These are phyloP conservation scores for Platalea minor DNA, from an alignment of 2,797 vertebrate genomes.

Conservation along the genomic window DNA sequence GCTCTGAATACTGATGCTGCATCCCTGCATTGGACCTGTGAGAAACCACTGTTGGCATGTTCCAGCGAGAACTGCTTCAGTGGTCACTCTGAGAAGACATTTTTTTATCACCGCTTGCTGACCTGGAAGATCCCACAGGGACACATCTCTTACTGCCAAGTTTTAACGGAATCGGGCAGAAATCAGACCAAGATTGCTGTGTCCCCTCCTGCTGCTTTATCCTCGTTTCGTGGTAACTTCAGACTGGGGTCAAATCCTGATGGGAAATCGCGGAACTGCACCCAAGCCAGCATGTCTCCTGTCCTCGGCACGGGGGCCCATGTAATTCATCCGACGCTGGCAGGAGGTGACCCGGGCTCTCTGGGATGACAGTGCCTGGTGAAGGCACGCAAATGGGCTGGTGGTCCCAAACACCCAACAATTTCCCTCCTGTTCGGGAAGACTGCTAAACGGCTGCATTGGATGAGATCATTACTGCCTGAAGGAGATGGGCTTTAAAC, in stretches of 20 bases:
- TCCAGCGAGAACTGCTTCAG: not conserved
- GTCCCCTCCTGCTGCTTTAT: not conserved
- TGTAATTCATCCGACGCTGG: fast-evolving
- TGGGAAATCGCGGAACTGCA: not conserved
- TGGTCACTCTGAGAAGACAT: not conserved
- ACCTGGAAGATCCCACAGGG: not conserved
- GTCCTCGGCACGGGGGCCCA: not conserved
- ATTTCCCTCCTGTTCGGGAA: not conserved
- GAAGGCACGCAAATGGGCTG: not conserved
- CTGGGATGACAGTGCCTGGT: not conserved
- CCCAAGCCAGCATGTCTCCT: not conserved
- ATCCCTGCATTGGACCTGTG: not conserved
- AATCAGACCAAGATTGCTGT: not conserved
- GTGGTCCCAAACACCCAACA: not conserved
- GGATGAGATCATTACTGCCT: not conserved
- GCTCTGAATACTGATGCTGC: not conserved
- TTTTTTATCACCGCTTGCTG: not conserved
- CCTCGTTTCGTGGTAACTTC: not conserved
- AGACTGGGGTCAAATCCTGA: not conserved
- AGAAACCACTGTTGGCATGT: not conserved
- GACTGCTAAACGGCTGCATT: not conserved
- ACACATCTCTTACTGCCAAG: not conserved
- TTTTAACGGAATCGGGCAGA: not conserved
- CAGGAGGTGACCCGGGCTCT: not conserved
- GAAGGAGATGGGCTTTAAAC: not conserved